These are phyloP conservation scores for Hymenopus coronatus DNA, from an alignment of 2,888 invertebrate species.

Conservation along the genomic window DNA sequence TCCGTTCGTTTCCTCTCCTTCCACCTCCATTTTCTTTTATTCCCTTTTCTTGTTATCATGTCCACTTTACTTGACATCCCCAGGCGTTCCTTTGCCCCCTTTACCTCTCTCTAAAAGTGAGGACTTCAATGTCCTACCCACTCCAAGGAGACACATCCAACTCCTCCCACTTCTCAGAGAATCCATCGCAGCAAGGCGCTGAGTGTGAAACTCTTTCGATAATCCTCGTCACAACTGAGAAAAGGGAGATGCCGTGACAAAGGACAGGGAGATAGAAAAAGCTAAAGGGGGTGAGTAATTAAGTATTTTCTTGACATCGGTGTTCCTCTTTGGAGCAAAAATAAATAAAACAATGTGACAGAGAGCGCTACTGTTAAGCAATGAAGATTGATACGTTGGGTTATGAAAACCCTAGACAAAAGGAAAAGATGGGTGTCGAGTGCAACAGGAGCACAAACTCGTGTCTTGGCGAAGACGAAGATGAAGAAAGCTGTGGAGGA, in stretches of 20 bases:
- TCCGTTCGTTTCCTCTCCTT: not conserved
- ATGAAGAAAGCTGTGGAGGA: not conserved
- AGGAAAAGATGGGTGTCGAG: not conserved
- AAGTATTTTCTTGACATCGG: constrained; percentile 6
- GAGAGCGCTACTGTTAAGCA: not conserved
- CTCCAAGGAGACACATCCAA: no score
- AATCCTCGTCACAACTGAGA: not conserved
- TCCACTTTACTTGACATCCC: not conserved
- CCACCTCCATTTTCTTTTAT: not conserved
- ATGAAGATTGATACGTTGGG: constrained; percentile 15
- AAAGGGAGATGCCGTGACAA: not conserved
- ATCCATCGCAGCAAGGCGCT: no score
- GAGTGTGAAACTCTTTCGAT: no score
- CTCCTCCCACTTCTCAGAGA: no score
- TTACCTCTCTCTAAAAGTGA: no score
- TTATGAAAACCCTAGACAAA: constrained; percentile 16
- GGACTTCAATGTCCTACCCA: no score
- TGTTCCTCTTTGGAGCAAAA: not conserved
- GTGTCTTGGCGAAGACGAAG: not conserved
- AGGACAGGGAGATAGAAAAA: not conserved
- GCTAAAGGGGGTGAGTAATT: not conserved
- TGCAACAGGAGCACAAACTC: no score
- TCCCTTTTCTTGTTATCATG: not conserved
- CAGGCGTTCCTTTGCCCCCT: no score
- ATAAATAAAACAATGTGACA: not conserved